Percentiles rank a stretch among this genome's conserved stretches.
Conservation (phyloP, 2,797 vertebrate genomes). For the Phalloptychus januarius region DNA sequence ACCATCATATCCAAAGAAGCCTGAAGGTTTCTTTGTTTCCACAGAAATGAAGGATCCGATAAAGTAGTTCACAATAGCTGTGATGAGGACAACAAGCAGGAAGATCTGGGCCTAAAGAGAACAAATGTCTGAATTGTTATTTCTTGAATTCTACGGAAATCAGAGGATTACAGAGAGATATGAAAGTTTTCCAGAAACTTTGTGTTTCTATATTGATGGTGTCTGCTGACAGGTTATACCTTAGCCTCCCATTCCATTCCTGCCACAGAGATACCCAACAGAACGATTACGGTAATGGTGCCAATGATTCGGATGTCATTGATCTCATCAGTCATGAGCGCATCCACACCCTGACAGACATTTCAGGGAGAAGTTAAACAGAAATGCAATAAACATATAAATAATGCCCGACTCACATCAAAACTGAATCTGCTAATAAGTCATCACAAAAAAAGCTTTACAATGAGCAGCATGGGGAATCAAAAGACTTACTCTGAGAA, state of each 20-base stretch:
- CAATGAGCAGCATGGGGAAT: not conserved
- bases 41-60: slow-evolving; percentile 92
- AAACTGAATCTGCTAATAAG: not conserved
- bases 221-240: slow-evolving; percentile 70
- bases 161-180: not conserved
- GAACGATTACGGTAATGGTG: slow-evolving; percentile 91
- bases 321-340: slow-evolving; percentile 86
- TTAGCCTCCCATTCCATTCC: slow-evolving; percentile 99
- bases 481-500: slow-evolving; percentile 84
- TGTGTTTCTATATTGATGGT: not conserved
- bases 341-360: slow-evolving; percentile 76
- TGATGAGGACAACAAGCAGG: slow-evolving; percentile 89
- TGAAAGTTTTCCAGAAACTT: not conserved
- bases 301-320: slow-evolving; percentile 96
- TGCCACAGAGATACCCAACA: slow-evolving; percentile 95
- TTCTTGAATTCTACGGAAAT: not conserved
- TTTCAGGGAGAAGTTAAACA: not conserved
- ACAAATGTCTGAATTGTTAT: not conserved
- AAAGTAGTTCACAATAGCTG: slow-evolving; percentile 92
- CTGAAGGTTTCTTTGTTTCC: slow-evolving; percentile 85
- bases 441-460: not conserved
- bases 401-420: not conserved
- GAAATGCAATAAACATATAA: not conserved
- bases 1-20: slow-evolving; percentile 94
- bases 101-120: slow-evolving; percentile 93